Percentiles rank a stretch among this genome's conserved stretches.
These are phyloP conservation scores for Ennomos erosarius DNA, from an alignment of 2,888 invertebrate species.

Conservation along the genomic window DNA sequence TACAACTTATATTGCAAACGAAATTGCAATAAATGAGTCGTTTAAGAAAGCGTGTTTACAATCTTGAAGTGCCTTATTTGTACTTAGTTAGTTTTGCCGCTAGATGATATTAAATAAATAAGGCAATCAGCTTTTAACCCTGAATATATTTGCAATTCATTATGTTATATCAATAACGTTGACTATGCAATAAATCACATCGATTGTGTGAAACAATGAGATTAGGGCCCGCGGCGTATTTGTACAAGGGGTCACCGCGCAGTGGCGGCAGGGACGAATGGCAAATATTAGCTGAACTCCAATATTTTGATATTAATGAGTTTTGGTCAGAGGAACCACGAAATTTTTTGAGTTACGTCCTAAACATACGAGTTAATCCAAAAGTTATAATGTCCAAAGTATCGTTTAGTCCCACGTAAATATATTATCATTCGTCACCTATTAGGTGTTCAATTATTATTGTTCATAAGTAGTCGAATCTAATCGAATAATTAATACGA, in stretches of 20 bases:
- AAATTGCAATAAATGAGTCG: too few relatives aligned
- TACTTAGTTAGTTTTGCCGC: too few relatives aligned
- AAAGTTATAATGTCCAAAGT: neutral
- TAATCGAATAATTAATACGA: too few relatives aligned
- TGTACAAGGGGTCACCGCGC: constrained; percentile 26
- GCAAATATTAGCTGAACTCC: constrained; percentile 30
- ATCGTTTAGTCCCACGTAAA: too few relatives aligned
- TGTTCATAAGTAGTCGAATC: too few relatives aligned
- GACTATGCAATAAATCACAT: constrained; percentile 43
- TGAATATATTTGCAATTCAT: constrained; percentile 19
- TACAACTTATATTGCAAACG: too few relatives aligned
- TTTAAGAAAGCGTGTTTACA: too few relatives aligned
- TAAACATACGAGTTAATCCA: constrained; percentile 3
- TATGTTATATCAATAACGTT: constrained; percentile 36
- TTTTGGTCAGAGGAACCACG: constrained; percentile 9
- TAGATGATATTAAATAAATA: too few relatives aligned
- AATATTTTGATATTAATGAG: constrained; percentile 32
- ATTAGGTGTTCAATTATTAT: too few relatives aligned
- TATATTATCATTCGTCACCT: too few relatives aligned
- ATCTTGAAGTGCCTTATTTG: too few relatives aligned
- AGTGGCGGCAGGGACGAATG: constrained; percentile 26
- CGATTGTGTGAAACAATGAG: constrained; percentile 38
- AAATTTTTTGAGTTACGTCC: constrained; percentile 4
- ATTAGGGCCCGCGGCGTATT: constrained; percentile 35
- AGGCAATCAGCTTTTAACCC: constrained; percentile 9